Base-by-base conservation (phyloP, 2,888 invertebrate species). In the Spodoptera picta region DNA sequence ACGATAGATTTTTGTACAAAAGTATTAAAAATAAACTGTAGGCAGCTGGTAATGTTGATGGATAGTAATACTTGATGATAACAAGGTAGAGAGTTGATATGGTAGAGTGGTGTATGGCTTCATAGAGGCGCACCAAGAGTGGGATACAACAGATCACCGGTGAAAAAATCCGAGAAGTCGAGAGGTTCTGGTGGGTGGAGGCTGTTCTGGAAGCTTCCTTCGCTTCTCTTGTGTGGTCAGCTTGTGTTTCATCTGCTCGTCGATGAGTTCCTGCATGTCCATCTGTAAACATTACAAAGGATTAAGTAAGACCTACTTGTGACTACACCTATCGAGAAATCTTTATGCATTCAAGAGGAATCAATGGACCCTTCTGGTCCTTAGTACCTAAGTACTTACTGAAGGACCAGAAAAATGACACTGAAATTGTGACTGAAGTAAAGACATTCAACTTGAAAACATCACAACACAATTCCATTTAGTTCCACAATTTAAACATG, bases 261-360 rank as follows among this genome's bases (percentile, higher is more conserved):
- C 98, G 65, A 99, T 95, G 48, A 99, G 94, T 84, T 98, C 97
- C 84, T 99, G 98, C 98, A 99, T 98, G 90, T 99, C 98, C 96
- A 98, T 98, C 97, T 98, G 95, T 6, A 94, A 93, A 42, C 9
- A 24, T 7, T 2, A 27, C 51, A 7, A 23, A 4, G 14, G 0
- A 5, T 41, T 61, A 0, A 41, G 9, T 24, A 45, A 10, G 4
- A 12, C 12, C 6, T 12, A 10, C 27, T 27, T 27, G 27, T 27
- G 27, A 27, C 27, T 27, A 27, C 5, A 19, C 19, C 19, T 19
- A 19, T 19, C 19, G 1, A 2, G 19, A 19, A 2, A 2, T 47
- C 19, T 47, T 23, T 14, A 0, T 2, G 19, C 46, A 45, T 1
- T 45, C 4, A 47, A 47, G 2, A 19, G 19, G 19, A 19, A 19